phyloP scores from a whole-genome alignment of 2,797 vertebrate genomes.

The Buphagus erythrorhynchus region DNA sequence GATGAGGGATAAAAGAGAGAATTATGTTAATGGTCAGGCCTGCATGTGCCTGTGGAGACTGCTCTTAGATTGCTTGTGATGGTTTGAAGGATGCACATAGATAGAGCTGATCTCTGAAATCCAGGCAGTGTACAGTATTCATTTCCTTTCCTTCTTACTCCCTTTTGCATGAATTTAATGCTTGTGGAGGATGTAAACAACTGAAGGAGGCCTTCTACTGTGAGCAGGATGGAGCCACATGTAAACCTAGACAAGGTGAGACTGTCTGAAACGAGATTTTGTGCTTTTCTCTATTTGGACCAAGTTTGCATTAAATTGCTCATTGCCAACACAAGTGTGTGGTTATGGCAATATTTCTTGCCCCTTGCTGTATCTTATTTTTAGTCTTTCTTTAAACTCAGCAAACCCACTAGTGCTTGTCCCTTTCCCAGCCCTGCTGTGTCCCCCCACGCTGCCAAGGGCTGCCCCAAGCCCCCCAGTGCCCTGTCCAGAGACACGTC shows the following conservation, averaged over 20 bases:
- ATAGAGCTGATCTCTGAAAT: constrained; percentile 6
- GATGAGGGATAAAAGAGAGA: constrained; percentile 52
- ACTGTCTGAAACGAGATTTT: neutral
- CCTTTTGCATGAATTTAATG: constrained; percentile 11
- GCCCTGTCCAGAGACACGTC: neutral
- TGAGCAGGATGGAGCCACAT: neutral
- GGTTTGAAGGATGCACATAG: constrained; percentile 42
- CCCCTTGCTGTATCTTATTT: neutral
- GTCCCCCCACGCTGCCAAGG: fast-evolving
- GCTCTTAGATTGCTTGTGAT: constrained; percentile 12
- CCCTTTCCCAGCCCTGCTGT: neutral
- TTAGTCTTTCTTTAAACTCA: neutral
- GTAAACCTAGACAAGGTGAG: neutral
- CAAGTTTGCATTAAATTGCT: neutral
- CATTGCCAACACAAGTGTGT: neutral
- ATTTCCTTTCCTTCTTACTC: neutral
- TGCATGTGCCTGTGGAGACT: constrained; percentile 8
- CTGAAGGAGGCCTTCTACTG: neutral
- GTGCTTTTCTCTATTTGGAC: neutral
- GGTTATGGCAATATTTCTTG: neutral
- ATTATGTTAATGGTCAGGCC: constrained; percentile 73
- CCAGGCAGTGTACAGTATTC: neutral
- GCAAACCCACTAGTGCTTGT: neutral
- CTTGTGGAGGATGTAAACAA: neutral
- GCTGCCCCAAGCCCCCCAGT: neutral